Evolutionary conservation across 2,113 vertebrate genomes (phyloP).

Genomic region (Hepsetus odoe): DNA sequence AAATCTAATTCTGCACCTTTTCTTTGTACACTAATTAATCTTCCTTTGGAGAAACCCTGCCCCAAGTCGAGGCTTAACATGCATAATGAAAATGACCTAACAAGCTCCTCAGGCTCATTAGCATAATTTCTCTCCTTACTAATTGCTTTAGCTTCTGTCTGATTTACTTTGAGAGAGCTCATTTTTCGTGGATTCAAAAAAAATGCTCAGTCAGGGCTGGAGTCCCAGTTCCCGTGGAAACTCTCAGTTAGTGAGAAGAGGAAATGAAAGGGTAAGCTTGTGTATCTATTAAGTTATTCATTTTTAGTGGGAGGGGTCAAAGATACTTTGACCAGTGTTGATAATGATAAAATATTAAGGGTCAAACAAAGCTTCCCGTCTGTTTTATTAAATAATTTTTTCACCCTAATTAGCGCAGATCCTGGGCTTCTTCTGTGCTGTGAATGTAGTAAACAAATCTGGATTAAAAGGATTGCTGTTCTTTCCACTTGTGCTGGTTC

Average conservation of each 20-base stretch:
- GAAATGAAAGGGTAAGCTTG: background rate
- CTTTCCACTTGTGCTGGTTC: background rate
- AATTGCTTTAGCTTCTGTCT: constrained; percentile 80
- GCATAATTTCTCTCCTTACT: constrained; percentile 76
- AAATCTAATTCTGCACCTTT: constrained; percentile 65
- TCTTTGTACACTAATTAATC: constrained; percentile 70
- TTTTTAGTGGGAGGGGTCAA: background rate
- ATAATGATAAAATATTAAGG: constrained; percentile 3
- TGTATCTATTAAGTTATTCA: background rate
- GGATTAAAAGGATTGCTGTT: background rate
- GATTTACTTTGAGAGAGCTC: constrained; percentile 74
- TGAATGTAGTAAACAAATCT: background rate
- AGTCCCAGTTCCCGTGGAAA: constrained; percentile 54
- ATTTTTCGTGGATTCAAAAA: constrained; percentile 65
- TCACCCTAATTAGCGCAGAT: background rate
- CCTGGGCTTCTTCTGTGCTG: background rate
- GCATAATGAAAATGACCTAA: constrained; percentile 83
- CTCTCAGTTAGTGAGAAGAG: constrained; percentile 44
- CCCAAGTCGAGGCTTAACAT: constrained; percentile 78
- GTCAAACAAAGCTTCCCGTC: background rate
- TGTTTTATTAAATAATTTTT: background rate
- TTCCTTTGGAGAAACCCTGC: constrained; percentile 65
- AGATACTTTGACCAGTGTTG: background rate
- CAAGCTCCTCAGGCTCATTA: constrained; percentile 79
- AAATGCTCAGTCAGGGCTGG: constrained; percentile 58